Base-by-base conservation (phyloP, 1,140 invertebrate species). In the Drusus annulatus region DNA sequence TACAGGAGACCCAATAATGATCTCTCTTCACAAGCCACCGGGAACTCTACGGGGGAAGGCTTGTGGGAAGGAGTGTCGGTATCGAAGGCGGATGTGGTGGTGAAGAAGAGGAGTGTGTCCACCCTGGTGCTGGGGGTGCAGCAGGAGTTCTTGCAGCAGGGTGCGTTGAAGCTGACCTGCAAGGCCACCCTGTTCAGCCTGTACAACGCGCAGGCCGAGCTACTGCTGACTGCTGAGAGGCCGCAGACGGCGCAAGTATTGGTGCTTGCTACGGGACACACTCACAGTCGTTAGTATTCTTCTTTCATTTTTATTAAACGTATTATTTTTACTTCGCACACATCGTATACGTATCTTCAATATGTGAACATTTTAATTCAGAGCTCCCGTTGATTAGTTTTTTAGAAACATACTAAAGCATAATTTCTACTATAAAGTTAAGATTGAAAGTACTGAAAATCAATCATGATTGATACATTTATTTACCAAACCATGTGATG, bases 171-270 rank as follows among this genome's bases (percentile, higher is more conserved):
- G 80, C 89, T 94, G 81, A 90, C 91, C 82, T 94, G 93, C 86
- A 91, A 91, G 84, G 93, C 92, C 36, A 91, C 91, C 83, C 90
- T 94, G 86, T 93, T 92, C 89, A 90, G 92, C 85, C 88, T 93
- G 79, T 93, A 93, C 85, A 89, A 88, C 76, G 90, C 90, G 84
- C 86, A 90, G 75, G 87, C 90, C 21, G 92, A 91, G 84, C 85
- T 92, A 71, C 85, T 90, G 78, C 88, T 94, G 81, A 91, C 92
- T 84, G 93, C 93, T 87, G 93, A 94, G 87, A 91, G 91, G 83
- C 93, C 93, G 76, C 90, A 92, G 86, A 89, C 93, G 81, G 93
- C 93, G 79, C 93, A 93, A 21, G 93, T 94, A 76, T 86, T 93
- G 83, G 93, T 83, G 21, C 56, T 83, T 56, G 81, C 81, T 50